Conservation (phyloP, 2,797 vertebrate genomes). For the Pagetopsis macropterus region DNA sequence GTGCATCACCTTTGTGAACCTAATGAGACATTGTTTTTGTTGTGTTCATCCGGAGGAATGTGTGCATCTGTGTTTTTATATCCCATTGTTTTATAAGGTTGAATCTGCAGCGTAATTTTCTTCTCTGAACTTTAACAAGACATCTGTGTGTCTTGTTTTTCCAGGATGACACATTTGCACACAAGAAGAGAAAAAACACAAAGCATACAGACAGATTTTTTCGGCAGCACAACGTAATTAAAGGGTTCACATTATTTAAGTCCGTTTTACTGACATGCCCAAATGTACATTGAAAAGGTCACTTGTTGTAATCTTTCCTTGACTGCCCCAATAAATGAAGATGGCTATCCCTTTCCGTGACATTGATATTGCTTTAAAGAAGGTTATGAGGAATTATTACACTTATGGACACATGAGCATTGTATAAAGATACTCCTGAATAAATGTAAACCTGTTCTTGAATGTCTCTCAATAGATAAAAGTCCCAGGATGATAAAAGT, state of each 20-base stretch:
- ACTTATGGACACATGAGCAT: not conserved
- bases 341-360: not conserved
- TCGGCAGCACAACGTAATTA: slow-evolving; percentile 10
- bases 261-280: not conserved
- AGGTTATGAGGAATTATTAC: not conserved
- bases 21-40: not conserved
- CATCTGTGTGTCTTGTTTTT: not conserved
- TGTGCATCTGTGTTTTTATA: not conserved
- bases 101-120: not conserved
- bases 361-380: not conserved
- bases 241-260: not conserved
- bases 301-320: not conserved
- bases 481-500: not conserved
- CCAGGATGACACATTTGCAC: not conserved
- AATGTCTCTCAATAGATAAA: not conserved
- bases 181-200: not conserved
- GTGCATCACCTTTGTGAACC: not conserved
- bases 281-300: slow-evolving; percentile 7
- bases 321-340: not conserved
- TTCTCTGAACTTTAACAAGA: slow-evolving; percentile 1
- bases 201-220: not conserved
- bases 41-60: not conserved
- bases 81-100: not conserved
- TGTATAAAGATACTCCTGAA: not conserved
- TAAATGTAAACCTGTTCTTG: not conserved